Conservation (phyloP, 2,797 vertebrate species). For the Arnoldichthys spilopterus region DNA sequence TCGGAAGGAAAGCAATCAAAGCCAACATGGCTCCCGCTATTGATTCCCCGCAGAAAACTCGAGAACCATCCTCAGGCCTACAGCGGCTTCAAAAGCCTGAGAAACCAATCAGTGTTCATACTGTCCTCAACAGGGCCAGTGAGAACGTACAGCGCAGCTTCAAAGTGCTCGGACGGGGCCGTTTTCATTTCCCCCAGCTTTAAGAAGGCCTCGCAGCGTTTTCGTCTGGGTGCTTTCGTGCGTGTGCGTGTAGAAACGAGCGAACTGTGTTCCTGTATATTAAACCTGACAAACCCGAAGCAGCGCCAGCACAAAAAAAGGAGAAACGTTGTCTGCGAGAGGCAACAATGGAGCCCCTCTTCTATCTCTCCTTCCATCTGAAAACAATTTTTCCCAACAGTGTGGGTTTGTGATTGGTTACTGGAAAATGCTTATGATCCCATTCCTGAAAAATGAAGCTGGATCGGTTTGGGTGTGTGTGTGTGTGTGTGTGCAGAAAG, state of each 20-base stretch:
- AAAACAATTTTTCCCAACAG: conserved; percentile 48
- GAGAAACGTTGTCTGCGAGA: conserved; percentile 83
- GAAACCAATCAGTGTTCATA: not conserved
- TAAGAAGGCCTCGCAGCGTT: conserved; percentile 1
- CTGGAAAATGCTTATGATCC: conserved; percentile 25
- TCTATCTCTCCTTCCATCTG: conserved; percentile 41
- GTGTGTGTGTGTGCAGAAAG: conserved; percentile 80
- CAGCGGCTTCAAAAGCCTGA: not conserved
- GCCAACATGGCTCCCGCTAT: not conserved
- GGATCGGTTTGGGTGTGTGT: not conserved
- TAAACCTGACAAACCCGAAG: conserved; percentile 39
- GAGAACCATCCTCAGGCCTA: not conserved
- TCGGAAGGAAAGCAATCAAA: not conserved
- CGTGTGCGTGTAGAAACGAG: not conserved
- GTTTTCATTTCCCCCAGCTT: conserved; percentile 33
- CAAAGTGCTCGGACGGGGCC: conserved; percentile 16
- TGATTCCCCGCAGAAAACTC: conserved; percentile 12
- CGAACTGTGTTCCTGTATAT: conserved; percentile 28
- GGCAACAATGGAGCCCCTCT: conserved; percentile 81
- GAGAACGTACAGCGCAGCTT: not conserved
- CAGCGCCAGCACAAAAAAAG: not conserved
- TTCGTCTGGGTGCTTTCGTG: conserved; percentile 25
- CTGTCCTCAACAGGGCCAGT: not conserved
- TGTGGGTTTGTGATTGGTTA: conserved; percentile 45
- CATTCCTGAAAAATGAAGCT: conserved; percentile 28